These are phyloP conservation scores for Actenoides lindsayi DNA, from an alignment of 2,113 vertebrate genomes.

Conservation along the genomic window DNA sequence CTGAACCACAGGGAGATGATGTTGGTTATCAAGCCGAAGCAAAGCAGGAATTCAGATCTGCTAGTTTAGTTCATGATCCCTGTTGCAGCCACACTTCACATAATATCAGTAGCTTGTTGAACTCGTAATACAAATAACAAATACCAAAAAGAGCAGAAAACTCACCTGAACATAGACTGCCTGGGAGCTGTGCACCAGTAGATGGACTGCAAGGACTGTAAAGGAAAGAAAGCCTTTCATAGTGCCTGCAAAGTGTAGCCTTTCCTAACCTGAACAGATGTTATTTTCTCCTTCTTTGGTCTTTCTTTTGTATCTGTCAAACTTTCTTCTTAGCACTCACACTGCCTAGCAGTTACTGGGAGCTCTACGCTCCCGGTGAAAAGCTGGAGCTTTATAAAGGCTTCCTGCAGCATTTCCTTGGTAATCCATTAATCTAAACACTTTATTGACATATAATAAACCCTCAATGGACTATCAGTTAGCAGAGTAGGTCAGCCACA, in stretches of 20 bases:
- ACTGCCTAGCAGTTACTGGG: background rate
- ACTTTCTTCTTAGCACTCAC: background rate
- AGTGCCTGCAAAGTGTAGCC: background rate
- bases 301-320: background rate
- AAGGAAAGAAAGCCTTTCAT: slow-evolving; percentile 16
- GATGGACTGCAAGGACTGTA: background rate
- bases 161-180: slow-evolving; percentile 51
- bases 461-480: background rate
- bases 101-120: background rate
- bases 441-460: slow-evolving; percentile 37
- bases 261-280: background rate
- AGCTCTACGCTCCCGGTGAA: background rate
- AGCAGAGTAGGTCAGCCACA: background rate
- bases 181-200: background rate
- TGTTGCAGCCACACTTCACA: background rate
- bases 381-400: slow-evolving; percentile 27
- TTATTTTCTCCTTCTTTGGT: background rate
- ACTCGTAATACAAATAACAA: background rate
- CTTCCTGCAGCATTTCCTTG: background rate
- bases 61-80: background rate
- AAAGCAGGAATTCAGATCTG: background rate
- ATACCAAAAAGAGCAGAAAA: background rate
- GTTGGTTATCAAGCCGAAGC: background rate
- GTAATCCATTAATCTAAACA: slow-evolving; percentile 54
- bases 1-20: background rate